Conservation (phyloP, 1,140 invertebrate species). For the Zaprionus lachaisei region DNA sequence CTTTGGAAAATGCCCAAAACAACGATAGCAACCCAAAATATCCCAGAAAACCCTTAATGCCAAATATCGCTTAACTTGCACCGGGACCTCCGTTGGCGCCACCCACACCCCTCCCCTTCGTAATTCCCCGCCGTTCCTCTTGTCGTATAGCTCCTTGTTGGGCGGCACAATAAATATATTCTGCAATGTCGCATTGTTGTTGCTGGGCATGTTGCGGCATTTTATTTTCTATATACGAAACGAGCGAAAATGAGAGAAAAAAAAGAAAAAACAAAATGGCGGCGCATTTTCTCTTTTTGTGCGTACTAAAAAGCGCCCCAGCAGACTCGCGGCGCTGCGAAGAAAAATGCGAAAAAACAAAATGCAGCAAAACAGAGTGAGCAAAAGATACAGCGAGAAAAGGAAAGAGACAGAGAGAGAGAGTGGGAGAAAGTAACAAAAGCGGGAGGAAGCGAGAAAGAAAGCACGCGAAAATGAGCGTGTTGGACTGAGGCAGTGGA, state of each 20-base stretch:
- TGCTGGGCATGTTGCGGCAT: constrained; percentile 68
- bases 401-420: constrained; percentile 22
- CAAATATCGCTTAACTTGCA: constrained; percentile 78
- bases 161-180: constrained; percentile 10
- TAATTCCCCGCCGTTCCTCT: neutral
- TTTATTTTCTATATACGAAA: constrained; percentile 82
- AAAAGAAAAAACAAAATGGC: constrained; percentile 80
- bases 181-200: constrained; percentile 56
- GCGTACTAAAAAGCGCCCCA: constrained; percentile 79
- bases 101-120: neutral
- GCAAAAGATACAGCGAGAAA: constrained; percentile 44
- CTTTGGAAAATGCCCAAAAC: constrained; percentile 68
- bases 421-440: constrained; percentile 6
- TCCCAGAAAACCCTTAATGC: constrained; percentile 74
- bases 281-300: constrained; percentile 77
- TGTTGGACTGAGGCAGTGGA: neutral
- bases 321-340: constrained; percentile 48
- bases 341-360: constrained; percentile 81
- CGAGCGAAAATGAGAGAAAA: constrained; percentile 78
- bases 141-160: neutral
- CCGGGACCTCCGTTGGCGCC: constrained; percentile 9
- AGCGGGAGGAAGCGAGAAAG: neutral
- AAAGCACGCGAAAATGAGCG: constrained; percentile 2
- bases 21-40: constrained; percentile 39
- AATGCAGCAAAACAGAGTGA: constrained; percentile 61